Percentiles rank a stretch among this genome's conserved stretches.
These are phyloP conservation scores for Pseudochaenichthys georgianus DNA, from an alignment of 2,797 vertebrate species.

Conservation along the genomic window DNA sequence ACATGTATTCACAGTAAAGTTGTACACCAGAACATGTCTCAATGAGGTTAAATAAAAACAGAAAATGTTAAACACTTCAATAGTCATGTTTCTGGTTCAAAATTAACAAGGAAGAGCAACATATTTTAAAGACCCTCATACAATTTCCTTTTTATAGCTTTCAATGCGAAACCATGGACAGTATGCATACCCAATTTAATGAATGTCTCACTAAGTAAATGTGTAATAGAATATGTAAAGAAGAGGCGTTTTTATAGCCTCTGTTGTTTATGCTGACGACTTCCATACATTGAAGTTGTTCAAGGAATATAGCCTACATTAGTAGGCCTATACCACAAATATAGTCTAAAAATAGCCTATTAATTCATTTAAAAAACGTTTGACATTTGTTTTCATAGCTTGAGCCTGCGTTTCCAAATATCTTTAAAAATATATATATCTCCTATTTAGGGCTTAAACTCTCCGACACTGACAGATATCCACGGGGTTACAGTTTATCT, in stretches of 20 bases:
- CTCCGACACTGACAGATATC: background rate
- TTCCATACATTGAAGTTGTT: too few relatives aligned
- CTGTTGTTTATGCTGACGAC: too few relatives aligned
- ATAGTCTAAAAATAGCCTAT: background rate
- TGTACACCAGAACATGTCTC: too few relatives aligned
- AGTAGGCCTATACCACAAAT: background rate
- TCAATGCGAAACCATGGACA: background rate
- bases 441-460: too few relatives aligned
- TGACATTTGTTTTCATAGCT: background rate
- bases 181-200: background rate
- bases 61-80: too few relatives aligned
- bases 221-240: too few relatives aligned
- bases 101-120: background rate
- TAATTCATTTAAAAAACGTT: background rate
- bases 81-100: too few relatives aligned
- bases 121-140: background rate
- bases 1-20: too few relatives aligned
- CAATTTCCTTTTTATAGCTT: background rate
- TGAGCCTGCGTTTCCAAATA: background rate
- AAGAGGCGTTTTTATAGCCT: background rate
- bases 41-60: too few relatives aligned
- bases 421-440: background rate
- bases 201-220: background rate
- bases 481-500: background rate
- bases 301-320: too few relatives aligned